Base-by-base conservation (phyloP, 2,797 vertebrate genomes). In the Chelidonichthys spinosus region DNA sequence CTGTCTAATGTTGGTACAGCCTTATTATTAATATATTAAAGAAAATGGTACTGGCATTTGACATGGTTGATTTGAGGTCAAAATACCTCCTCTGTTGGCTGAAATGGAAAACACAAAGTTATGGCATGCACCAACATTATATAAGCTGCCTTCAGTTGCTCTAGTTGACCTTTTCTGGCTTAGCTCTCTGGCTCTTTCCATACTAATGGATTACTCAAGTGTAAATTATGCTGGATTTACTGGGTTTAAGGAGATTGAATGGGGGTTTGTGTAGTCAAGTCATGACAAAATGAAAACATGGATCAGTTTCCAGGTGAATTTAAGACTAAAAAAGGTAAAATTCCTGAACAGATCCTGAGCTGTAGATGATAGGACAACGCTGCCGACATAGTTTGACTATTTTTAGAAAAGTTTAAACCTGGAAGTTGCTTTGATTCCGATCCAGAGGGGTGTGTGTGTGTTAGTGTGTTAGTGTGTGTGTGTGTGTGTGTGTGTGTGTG, bases 271-370 rank as follows among this genome's bases (percentile, higher is more conserved):
- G 58, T 5, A 14, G 50, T 63, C 10, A 32, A 40, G 42, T 18
- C 11, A 1, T n/a, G 47, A 35, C 25, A 1, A 32, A 15, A 52
- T 36, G 3, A 52, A 50, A 75, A 35, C 61, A 25, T 0, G 9
- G 40, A 63, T 64, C 65, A 18, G 54, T 11, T 61, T 76, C 11
- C 44, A 74, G 53, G 67, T 76, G 33, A 47, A 32, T 55, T 58
- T 50, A 37, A 5, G 75, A 68, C 85, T 84, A 81, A 86, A 88
- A 85, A 89, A 85, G 89, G 85, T 74, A 55, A 35, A 84, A 85
- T 70, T 77, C 60, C 74, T 64, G 32, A 59, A 63, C 15, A 74
- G 70, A 72, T 47, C 4, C 42, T 1, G 32, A 80, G 78, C 74
- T 13, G 46, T 0, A 69, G 72, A 75, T 65, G 7, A 35, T 10